Percentiles rank a stretch among this genome's conserved stretches.
Conservation (phyloP, 2,797 vertebrate species). For the Cyprinodon diabolis region DNA sequence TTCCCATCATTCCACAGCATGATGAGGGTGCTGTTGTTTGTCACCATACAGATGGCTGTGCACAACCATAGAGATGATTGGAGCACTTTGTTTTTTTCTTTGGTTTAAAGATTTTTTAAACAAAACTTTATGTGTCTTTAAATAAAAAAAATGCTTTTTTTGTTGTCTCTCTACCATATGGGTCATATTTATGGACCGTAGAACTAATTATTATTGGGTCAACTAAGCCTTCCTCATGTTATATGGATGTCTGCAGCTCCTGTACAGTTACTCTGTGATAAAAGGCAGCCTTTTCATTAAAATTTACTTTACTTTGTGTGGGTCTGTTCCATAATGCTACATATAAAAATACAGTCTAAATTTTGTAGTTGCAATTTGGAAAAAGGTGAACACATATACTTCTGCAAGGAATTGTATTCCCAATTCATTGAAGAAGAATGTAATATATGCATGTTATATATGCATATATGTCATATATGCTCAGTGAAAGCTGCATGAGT, state of each 20-base stretch:
- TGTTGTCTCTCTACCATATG: neutral
- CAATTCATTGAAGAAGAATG: conserved; percentile 47
- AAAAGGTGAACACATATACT: neutral
- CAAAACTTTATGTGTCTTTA: neutral
- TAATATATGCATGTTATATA: conserved; percentile 34
- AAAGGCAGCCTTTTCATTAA: neutral
- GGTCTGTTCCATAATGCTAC: neutral
- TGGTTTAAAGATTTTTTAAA: neutral
- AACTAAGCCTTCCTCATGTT: neutral
- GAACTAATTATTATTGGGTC: neutral
- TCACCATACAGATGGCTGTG: neutral
- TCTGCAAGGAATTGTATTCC: conserved; percentile 2
- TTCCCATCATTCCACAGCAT: neutral
- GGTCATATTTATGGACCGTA: neutral
- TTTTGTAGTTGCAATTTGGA: neutral
- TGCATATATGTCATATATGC: conserved; percentile 26
- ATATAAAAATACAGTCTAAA: neutral
- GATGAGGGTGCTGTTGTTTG: neutral
- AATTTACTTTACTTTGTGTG: neutral
- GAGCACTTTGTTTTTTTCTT: neutral
- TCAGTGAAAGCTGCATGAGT: conserved; percentile 41
- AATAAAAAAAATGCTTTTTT: neutral
- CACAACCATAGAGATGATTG: neutral
- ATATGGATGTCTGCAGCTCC: neutral
- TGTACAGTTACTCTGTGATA: neutral